These are phyloP conservation scores for Campoletis raptor DNA, from an alignment of 2,888 invertebrate genomes.

Conservation along the genomic window DNA sequence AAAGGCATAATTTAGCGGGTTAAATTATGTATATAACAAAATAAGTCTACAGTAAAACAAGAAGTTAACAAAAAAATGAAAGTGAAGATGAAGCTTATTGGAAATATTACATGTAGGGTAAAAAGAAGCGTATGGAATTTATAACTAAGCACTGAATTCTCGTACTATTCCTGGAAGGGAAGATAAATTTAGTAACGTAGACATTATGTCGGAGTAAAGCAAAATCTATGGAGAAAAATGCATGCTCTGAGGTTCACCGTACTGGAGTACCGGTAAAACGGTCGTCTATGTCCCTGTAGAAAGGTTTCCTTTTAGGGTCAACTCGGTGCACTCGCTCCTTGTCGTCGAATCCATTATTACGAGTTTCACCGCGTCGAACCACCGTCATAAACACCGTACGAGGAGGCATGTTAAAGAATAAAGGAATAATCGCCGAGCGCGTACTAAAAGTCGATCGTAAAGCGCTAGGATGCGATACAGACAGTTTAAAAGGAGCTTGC, in stretches of 20 bases:
- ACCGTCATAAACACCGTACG: constrained; percentile 58
- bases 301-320: constrained; percentile 60
- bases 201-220: constrained; percentile 22
- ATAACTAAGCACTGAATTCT: constrained; percentile 26
- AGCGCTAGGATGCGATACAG: constrained; percentile 20
- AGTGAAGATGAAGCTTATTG: constrained; percentile 34
- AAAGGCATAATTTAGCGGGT: constrained; percentile 53
- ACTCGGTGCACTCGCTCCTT: constrained; percentile 17
- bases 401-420: constrained; percentile 57
- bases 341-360: constrained; percentile 62
- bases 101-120: constrained; percentile 47
- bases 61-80: neutral
- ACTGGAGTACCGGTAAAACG: constrained; percentile 36
- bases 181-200: constrained; percentile 25
- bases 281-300: constrained; percentile 41
- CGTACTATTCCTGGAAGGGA: constrained; percentile 28
- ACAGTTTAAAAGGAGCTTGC: neutral
- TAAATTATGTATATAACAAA: constrained; percentile 52
- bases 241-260: constrained; percentile 3
- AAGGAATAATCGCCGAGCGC: constrained; percentile 60
- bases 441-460: constrained; percentile 66
- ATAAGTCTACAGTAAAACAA: constrained; percentile 16
- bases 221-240: constrained; percentile 35
- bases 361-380: constrained; percentile 52
- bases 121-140: constrained; percentile 43